Conservation (phyloP, 2,797 vertebrate species). For the Iguana delicatissima region DNA sequence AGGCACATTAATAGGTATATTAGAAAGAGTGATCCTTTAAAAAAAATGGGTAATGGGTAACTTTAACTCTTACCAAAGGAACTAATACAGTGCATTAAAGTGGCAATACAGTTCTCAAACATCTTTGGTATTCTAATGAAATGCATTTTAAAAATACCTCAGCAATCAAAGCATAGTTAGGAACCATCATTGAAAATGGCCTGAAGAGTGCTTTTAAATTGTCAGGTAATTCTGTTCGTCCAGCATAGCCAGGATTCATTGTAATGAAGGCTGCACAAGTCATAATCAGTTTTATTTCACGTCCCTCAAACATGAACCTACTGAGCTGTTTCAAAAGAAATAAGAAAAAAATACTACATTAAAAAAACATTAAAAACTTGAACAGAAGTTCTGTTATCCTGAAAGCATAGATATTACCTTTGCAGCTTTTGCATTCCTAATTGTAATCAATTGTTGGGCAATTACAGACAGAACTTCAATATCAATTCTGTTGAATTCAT, state of each 20-base stretch:
- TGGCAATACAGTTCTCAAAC: neutral
- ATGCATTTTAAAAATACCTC: constrained; percentile 79
- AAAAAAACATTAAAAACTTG: neutral
- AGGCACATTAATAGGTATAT: neutral
- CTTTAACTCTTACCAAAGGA: neutral
- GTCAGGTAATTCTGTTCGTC: constrained; percentile 89
- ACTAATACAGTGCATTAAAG: neutral
- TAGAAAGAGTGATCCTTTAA: neutral
- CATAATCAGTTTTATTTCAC: constrained; percentile 89
- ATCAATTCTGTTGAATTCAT: constrained; percentile 91
- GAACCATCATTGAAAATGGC: constrained; percentile 92
- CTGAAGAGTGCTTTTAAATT: constrained; percentile 91
- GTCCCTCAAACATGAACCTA: constrained; percentile 89
- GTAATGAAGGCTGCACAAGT: constrained; percentile 92
- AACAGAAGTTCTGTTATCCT: neutral
- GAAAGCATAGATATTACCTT: constrained; percentile 78
- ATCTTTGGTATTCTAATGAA: neutral
- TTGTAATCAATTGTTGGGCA: constrained; percentile 90
- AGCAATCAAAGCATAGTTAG: constrained; percentile 90
- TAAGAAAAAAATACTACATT: neutral
- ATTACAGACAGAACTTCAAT: constrained; percentile 91
- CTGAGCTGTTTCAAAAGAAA: constrained; percentile 78
- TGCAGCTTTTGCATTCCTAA: constrained; percentile 88
- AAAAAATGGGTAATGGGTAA: neutral
- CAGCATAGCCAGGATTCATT: constrained; percentile 92